These are phyloP conservation scores for Theocolax elegans DNA, from an alignment of 1,140 invertebrate species.

Conservation along the genomic window DNA sequence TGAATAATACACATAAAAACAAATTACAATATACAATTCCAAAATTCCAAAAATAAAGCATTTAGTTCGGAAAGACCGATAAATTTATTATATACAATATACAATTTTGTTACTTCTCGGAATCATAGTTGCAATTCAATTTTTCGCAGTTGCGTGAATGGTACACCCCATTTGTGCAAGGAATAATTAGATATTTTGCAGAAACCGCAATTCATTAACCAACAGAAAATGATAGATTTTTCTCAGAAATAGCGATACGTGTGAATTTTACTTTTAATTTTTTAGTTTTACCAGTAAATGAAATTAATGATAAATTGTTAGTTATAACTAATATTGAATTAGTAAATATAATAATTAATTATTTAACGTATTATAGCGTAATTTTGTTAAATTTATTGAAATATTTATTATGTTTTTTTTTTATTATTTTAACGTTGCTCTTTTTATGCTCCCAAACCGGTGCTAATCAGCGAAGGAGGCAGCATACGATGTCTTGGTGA, in stretches of 20 bases:
- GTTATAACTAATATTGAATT: not conserved
- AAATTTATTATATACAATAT: too few species aligned
- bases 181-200: not conserved
- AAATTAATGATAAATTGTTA: not conserved
- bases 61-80: too few species aligned
- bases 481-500: too few species aligned
- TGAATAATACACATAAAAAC: slow-evolving; percentile 15
- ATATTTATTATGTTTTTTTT: too few species aligned
- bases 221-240: not conserved
- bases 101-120: slow-evolving; percentile 9
- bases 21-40: slow-evolving; percentile 32
- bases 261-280: not conserved
- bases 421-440: too few species aligned
- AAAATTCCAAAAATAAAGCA: too few species aligned
- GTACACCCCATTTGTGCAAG: not conserved
- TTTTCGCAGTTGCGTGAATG: not conserved
- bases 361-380: too few species aligned
- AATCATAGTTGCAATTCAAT: not conserved
- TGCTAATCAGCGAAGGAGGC: too few species aligned
- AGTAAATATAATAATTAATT: too few species aligned
- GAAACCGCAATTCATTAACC: not conserved
- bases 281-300: not conserved
- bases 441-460: too few species aligned
- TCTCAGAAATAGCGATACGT: not conserved
- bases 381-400: too few species aligned